Percentiles rank a stretch among this genome's conserved stretches.
These are phyloP conservation scores for Nomada lathburiana DNA, from an alignment of 2,888 invertebrate genomes.

Conservation along the genomic window DNA sequence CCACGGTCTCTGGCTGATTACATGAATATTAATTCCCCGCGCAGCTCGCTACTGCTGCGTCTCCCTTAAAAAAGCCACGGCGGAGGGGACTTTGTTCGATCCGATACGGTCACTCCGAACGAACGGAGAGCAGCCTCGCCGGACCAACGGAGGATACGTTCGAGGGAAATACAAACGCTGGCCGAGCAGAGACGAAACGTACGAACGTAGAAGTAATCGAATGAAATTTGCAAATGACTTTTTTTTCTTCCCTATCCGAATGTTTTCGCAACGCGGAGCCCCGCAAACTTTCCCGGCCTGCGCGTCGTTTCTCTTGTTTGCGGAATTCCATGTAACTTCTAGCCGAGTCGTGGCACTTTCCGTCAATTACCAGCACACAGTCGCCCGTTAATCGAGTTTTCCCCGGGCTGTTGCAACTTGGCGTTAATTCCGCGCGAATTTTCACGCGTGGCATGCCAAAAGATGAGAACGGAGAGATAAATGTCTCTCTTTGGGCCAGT, in stretches of 20 bases:
- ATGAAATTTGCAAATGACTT: slow-evolving; percentile 43
- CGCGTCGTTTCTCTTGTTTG: slow-evolving; percentile 46
- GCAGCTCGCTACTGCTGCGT: neutral
- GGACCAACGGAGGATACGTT: neutral
- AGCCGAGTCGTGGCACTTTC: slow-evolving; percentile 31
- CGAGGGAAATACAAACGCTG: slow-evolving; percentile 18
- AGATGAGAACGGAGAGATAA: too few species aligned
- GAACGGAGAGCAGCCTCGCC: slow-evolving; percentile 11
- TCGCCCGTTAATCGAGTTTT: slow-evolving; percentile 42
- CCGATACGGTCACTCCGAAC: slow-evolving; percentile 28
- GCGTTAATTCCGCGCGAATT: slow-evolving; percentile 36
- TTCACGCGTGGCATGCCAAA: neutral
- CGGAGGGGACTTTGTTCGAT: neutral
- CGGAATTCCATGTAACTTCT: slow-evolving; percentile 44
- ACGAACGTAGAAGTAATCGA: slow-evolving; percentile 8
- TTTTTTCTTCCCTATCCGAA: slow-evolving; percentile 16
- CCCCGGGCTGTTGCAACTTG: slow-evolving; percentile 29
- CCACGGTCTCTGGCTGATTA: slow-evolving; percentile 50
- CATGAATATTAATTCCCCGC: slow-evolving; percentile 63
- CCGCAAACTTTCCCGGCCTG: neutral
- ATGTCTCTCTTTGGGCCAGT: too few species aligned
- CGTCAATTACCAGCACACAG: slow-evolving; percentile 41
- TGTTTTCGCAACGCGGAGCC: slow-evolving; percentile 22
- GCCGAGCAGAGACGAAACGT: slow-evolving; percentile 27
- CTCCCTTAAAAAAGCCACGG: slow-evolving; percentile 3